Conservation (phyloP, 1,140 invertebrate species). For the Aethina tumida region DNA sequence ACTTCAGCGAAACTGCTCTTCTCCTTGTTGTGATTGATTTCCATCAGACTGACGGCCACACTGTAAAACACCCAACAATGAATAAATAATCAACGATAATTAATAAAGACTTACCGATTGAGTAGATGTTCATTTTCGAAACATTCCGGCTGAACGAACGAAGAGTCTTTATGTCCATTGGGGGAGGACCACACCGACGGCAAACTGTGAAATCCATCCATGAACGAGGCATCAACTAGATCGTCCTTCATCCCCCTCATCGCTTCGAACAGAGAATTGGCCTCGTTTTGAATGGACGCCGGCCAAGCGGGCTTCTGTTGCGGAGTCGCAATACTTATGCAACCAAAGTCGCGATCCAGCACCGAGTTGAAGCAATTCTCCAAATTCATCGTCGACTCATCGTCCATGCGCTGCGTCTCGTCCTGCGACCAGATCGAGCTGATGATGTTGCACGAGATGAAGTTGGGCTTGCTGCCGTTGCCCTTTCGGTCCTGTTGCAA, state of each 20-base stretch:
- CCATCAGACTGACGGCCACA: constrained; percentile 23
- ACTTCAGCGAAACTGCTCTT: constrained; percentile 48
- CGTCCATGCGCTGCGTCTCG: constrained; percentile 14
- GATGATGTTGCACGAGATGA: constrained; percentile 35
- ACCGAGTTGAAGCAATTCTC: constrained; percentile 16
- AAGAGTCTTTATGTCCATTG: too few species aligned
- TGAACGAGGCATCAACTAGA: constrained; percentile 13
- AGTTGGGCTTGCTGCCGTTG: constrained; percentile 19
- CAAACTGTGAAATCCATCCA: constrained; percentile 10
- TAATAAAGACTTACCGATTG: too few species aligned
- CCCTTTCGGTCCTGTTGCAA: too few species aligned
- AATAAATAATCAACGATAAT: too few species aligned
- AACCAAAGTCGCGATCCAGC: constrained; percentile 18
- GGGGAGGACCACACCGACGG: constrained; percentile 18
- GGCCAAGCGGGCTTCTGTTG: constrained; percentile 12
- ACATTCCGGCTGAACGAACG: too few species aligned
- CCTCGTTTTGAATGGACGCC: constrained; percentile 14
- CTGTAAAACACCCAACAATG: too few species aligned
- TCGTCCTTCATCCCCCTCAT: constrained; percentile 3
- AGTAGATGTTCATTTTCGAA: constrained; percentile 13
- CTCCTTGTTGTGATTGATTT: constrained; percentile 46
- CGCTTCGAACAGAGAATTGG: constrained; percentile 2
- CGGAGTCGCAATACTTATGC: constrained; percentile 14
- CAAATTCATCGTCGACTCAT: constrained; percentile 13
- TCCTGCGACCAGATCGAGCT: constrained; percentile 37